These are phyloP conservation scores for Echinarachnius parma DNA, from an alignment of 53 echinoderm and acorn worm species.

Conservation along the genomic window DNA sequence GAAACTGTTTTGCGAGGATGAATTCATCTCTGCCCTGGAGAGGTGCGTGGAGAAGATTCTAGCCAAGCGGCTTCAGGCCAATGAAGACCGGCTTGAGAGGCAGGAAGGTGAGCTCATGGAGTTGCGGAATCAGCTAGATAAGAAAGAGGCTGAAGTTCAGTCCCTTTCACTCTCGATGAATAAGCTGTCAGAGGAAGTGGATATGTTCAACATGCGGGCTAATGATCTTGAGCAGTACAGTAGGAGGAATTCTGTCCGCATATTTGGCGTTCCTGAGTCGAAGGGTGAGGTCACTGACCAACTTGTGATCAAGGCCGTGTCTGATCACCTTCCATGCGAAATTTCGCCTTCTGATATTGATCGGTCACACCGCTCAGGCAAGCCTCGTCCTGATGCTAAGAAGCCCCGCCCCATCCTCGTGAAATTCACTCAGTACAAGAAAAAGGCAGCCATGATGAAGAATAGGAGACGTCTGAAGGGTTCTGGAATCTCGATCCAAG, in stretches of 20 bases:
- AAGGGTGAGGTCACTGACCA: background rate
- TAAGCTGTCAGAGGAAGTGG: background rate
- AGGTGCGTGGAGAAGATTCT: slow-evolving; percentile 30
- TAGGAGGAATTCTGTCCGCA: slow-evolving; percentile 17
- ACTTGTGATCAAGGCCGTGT: slow-evolving; percentile 9
- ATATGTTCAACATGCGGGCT: background rate
- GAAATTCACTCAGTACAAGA: background rate
- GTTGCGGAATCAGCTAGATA: slow-evolving; percentile 1
- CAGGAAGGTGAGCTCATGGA: slow-evolving; percentile 12
- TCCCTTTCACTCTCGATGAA: slow-evolving; percentile 9
- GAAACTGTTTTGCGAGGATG: slow-evolving; percentile 1
- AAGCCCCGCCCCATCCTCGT: slow-evolving; percentile 38
- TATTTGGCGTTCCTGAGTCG: slow-evolving; percentile 18
- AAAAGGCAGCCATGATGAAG: slow-evolving; percentile 20
- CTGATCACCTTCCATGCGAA: slow-evolving; percentile 11
- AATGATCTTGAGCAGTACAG: slow-evolving; percentile 21
- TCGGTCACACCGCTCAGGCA: slow-evolving; percentile 24
- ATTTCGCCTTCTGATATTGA: slow-evolving; percentile 6
- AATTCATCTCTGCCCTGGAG: slow-evolving; percentile 15
- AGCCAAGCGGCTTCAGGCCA: slow-evolving; percentile 2
- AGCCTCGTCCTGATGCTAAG: background rate
- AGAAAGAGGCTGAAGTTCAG: background rate
- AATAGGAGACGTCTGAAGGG: background rate
- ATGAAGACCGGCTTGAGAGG: slow-evolving; percentile 23
- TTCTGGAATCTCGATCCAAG: slow-evolving; percentile 8